phyloP scores from a whole-genome alignment of 2,888 invertebrate species.

The Drosophila bunnanda region DNA sequence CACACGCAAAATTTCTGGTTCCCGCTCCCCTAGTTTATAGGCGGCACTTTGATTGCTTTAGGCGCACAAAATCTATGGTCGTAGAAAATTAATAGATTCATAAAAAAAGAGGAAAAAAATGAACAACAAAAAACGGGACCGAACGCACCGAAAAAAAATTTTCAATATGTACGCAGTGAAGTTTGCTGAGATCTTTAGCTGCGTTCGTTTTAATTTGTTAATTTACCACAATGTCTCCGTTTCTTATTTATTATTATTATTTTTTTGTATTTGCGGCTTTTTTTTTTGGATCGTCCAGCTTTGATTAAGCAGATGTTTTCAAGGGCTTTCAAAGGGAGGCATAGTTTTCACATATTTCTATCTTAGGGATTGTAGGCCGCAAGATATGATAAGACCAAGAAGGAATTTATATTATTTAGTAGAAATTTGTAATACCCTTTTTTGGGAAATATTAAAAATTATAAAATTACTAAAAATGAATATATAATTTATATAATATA shows the following conservation, averaged over 20 bases:
- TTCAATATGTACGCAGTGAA: slow-evolving; percentile 52
- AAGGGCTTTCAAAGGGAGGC: slow-evolving; percentile 29
- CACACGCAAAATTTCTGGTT: slow-evolving; percentile 35
- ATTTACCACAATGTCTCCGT: slow-evolving; percentile 69
- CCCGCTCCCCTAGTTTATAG: slow-evolving; percentile 14
- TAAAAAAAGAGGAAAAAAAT: slow-evolving; percentile 55
- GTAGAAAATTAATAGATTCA: slow-evolving; percentile 78
- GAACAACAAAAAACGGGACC: slow-evolving; percentile 59
- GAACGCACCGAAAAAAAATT: slow-evolving; percentile 57
- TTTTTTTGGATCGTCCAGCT: slow-evolving; percentile 53
- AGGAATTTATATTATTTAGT: neutral
- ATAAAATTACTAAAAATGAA: neutral
- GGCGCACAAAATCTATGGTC: slow-evolving; percentile 67
- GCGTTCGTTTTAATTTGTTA: slow-evolving; percentile 69
- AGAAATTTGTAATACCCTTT: neutral
- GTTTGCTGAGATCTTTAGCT: slow-evolving; percentile 35
- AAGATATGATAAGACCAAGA: neutral
- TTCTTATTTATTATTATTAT: slow-evolving; percentile 4
- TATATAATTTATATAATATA: neutral
- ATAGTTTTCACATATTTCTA: slow-evolving; percentile 51
- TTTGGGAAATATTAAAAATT: no score
- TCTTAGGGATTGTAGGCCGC: neutral
- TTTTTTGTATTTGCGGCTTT: slow-evolving; percentile 1
- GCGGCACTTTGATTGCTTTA: slow-evolving; percentile 59
- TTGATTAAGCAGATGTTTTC: slow-evolving; percentile 62